A percentile compares a stretch with the other conserved stretches of the same genome.
Evolutionary conservation across 2,797 vertebrate species (phyloP).

Genomic region (Argya squamiceps): DNA sequence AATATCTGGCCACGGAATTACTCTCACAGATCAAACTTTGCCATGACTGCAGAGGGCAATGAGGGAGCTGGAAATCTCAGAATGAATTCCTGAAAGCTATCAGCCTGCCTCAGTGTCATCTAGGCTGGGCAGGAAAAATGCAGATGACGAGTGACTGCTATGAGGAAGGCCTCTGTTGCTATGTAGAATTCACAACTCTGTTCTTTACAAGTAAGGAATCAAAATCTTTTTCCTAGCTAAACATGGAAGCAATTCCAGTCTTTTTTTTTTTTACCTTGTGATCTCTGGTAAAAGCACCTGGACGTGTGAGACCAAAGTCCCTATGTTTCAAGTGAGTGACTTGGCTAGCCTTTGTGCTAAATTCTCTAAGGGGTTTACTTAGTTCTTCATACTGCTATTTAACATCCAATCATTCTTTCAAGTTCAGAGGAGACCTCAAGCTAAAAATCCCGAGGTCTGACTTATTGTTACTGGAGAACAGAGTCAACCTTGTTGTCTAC

Average conservation of each 20-base stretch:
- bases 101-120: not conserved
- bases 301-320: not conserved
- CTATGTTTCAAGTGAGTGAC: not conserved
- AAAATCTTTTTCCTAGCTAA: not conserved
- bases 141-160: not conserved
- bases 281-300: not conserved
- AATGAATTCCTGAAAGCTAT: not conserved
- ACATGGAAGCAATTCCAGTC: not conserved
- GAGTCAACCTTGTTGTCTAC: not conserved
- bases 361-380: not conserved
- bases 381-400: not conserved
- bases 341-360: not conserved
- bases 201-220: not conserved
- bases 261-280: not conserved
- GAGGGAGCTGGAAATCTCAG: not conserved
- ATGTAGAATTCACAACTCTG: not conserved
- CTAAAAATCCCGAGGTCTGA: not conserved
- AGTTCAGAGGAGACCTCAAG: not conserved
- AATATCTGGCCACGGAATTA: not conserved
- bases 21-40: not conserved
- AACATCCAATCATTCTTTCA: not conserved
- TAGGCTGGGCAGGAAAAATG: not conserved
- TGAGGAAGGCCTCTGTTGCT: not conserved
- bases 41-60: not conserved
- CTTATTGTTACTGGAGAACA: not conserved